phyloP scores from a whole-genome alignment of 2,797 vertebrate genomes.

The Microhierax caerulescens region DNA sequence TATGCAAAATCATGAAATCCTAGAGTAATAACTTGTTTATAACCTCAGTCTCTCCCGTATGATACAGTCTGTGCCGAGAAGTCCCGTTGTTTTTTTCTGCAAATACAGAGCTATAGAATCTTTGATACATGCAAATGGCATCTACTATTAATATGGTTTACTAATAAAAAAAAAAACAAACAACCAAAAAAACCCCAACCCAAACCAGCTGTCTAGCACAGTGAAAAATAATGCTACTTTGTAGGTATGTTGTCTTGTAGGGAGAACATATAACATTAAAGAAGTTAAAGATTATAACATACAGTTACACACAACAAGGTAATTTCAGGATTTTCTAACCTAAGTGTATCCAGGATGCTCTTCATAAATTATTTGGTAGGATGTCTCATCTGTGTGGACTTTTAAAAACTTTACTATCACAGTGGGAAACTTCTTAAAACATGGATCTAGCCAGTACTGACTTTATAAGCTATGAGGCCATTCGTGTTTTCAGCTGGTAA shows the following conservation, averaged over 20 bases:
- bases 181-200: background rate
- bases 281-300: background rate
- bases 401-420: background rate
- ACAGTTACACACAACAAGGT: background rate
- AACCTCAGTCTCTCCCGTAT: slow-evolving; percentile 41
- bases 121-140: background rate
- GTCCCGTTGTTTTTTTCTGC: background rate
- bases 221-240: background rate
- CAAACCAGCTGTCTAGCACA: background rate
- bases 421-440: background rate
- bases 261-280: background rate
- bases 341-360: background rate
- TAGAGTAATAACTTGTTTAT: slow-evolving; percentile 52
- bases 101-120: background rate
- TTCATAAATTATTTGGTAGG: background rate
- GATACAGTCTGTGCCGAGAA: slow-evolving; percentile 8
- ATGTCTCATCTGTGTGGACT: background rate
- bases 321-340: background rate
- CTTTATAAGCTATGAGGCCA: background rate
- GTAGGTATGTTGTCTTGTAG: background rate
- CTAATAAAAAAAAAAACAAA: background rate
- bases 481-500: background rate
- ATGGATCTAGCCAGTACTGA: background rate
- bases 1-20: slow-evolving; percentile 34
- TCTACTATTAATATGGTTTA: background rate